A percentile compares a stretch with the other conserved stretches of the same genome.
Evolutionary conservation across 2,888 invertebrate genomes (phyloP).

Genomic region (Operophtera brumata): DNA sequence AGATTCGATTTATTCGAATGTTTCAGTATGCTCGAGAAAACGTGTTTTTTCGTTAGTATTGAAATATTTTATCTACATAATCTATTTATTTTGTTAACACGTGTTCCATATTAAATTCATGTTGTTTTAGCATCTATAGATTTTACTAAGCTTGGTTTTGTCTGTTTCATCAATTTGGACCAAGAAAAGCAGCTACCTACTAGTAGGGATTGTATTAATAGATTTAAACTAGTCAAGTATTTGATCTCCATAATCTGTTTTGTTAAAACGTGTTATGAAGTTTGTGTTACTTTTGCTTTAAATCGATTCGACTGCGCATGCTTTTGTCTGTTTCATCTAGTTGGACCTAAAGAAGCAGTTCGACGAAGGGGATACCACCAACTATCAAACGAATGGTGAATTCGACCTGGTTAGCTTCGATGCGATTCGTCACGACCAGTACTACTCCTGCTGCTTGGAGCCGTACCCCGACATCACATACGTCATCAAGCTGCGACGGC

Average conservation of each 20-base stretch:
- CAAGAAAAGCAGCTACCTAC: constrained; percentile 86
- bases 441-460: constrained; percentile 90
- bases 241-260: constrained; percentile 2
- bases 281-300: not conserved
- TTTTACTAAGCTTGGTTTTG: not conserved
- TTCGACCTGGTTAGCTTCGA: constrained; percentile 91
- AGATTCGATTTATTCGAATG: not conserved
- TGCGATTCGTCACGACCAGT: constrained; percentile 85
- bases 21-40: constrained; percentile 4
- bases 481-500: constrained; percentile 85
- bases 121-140: not conserved
- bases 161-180: constrained; percentile 79
- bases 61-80: not conserved
- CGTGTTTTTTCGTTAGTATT: not conserved
- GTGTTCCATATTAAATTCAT: not conserved
- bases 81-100: constrained; percentile 5
- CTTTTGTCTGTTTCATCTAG: constrained; percentile 56
- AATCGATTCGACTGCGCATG: not conserved
- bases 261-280: not conserved
- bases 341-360: constrained; percentile 88
- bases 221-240: too few relatives aligned
- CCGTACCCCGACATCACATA: constrained; percentile 93
- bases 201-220: too few relatives aligned
- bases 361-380: constrained; percentile 90
- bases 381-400: constrained; percentile 95